phyloP scores from a whole-genome alignment of 2,113 vertebrate species.

The Engystomops pustulosus region DNA sequence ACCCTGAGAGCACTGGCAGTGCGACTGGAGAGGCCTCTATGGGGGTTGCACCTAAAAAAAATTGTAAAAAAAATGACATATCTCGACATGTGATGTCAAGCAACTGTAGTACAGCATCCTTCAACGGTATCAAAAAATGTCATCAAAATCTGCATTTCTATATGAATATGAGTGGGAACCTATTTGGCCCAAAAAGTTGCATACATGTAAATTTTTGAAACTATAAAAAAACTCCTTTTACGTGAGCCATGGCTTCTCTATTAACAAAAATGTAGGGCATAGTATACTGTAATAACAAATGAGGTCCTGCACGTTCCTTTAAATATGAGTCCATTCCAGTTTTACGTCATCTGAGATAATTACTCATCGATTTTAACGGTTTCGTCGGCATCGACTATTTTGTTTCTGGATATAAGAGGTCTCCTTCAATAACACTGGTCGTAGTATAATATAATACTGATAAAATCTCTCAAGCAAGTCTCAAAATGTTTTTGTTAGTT shows the following conservation, averaged over 20 bases:
- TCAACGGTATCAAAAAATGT: constrained; percentile 2
- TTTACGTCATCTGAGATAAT: constrained; percentile 75
- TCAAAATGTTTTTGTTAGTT: constrained; percentile 63
- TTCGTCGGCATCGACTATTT: constrained; percentile 56
- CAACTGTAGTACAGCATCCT: not conserved
- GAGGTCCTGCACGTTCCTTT: constrained; percentile 75
- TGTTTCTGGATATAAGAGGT: not conserved
- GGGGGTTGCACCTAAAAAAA: constrained; percentile 28
- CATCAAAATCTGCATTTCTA: constrained; percentile 10
- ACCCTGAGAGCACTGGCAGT: constrained; percentile 54
- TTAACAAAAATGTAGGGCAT: constrained; percentile 20
- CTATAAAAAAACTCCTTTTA: not conserved
- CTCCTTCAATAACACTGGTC: constrained; percentile 71
- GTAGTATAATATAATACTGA: constrained; percentile 71
- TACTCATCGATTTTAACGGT: constrained; percentile 64
- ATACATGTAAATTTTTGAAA: not conserved
- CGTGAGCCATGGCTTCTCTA: constrained; percentile 7
- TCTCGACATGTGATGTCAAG: not conserved
- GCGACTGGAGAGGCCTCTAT: constrained; percentile 21
- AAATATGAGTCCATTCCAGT: constrained; percentile 86
- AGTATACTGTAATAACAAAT: constrained; percentile 43
- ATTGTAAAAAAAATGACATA: too few species aligned
- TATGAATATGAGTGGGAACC: not conserved
- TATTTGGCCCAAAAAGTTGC: constrained; percentile 21
- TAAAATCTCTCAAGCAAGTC: constrained; percentile 60